Evolutionary conservation across 2,797 vertebrate species (phyloP).

Genomic region (Chlorospingus semifuscus): DNA sequence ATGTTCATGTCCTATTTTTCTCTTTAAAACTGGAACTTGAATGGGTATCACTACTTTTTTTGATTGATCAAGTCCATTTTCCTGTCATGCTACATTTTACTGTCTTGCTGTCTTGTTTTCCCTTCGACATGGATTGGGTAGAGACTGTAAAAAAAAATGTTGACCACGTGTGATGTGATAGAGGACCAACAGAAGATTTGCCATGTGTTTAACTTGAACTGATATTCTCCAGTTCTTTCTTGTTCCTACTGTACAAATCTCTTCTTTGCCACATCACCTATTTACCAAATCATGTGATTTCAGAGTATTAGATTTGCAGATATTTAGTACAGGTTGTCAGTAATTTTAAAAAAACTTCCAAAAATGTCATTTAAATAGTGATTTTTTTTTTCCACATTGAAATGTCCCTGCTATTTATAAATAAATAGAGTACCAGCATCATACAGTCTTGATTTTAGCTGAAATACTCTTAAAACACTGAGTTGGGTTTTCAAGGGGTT

Average conservation of each 20-base stretch:
- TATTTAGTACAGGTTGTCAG: background rate
- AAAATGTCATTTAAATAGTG: background rate
- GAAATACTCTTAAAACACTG: background rate
- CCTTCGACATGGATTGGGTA: background rate
- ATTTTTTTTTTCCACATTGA: background rate
- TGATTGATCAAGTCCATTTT: background rate
- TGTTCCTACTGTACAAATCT: background rate
- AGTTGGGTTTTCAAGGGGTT: background rate
- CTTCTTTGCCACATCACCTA: background rate
- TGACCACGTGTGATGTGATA: background rate
- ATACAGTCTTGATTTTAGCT: background rate
- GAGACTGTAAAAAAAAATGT: background rate
- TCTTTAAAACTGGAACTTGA: background rate
- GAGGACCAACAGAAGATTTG: background rate
- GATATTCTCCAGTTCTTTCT: background rate
- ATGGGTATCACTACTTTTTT: background rate
- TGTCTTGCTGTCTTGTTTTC: background rate
- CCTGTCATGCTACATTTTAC: background rate
- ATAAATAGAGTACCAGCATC: background rate
- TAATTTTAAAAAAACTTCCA: background rate
- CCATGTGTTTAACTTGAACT: background rate
- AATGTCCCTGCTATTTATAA: background rate
- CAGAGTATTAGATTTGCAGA: background rate
- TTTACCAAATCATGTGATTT: background rate
- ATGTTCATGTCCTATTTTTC: background rate